Base-by-base conservation (phyloP, 2,888 invertebrate genomes). In the Sisyra nigra region DNA sequence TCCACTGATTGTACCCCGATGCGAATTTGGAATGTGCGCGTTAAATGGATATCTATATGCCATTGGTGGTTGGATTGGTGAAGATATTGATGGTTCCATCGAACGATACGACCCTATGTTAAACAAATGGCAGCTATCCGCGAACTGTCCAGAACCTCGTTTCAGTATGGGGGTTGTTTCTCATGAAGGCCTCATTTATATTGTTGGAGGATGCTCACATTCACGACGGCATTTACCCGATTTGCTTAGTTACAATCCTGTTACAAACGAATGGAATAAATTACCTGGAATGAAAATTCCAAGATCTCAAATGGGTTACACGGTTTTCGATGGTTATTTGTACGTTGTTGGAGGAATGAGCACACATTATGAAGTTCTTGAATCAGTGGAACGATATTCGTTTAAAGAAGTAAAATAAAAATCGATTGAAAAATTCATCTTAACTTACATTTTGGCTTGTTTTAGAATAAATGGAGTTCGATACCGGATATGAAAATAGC, bases 21-120 rank as follows among this genome's bases (percentile, higher is more conserved):
- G 89, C 63, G 91, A 89, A 60, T 86, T 92, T 58, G 91, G 92
- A 2, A 64, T 91, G 48, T 86, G 87, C 54, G 81, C 84, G 10
- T 73, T 85, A 61, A 80, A 85, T 51, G 86, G 85, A 19, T 75
- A 74, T 53, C 63, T 93, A 46, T 88, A 84, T 58, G 91, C 89
- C 0, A 77, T 93, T 52, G 92, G 93, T 35, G 93, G 93, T 3
- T 92, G 92, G 91, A 80, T 92, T 29, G 92, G 91, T 1, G 82
- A 84, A 47, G 88, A 89, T 57, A 87, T 92, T 58, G 89, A 88
- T 2, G 80, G 82, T 17, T 79, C 84, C 1, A 84, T 93, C 48
- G 93, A 93, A 59, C 74, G 80, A 52, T 93, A 87, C 58, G 84
- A 91, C 60, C 84, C 89, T 0, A 68, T 76, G 44, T 66, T 71